Evolutionary conservation across 2,888 invertebrate genomes (phyloP), one percentile per base, ranked within the genome.

Genomic region (Chrysina gloriosa): DNA sequence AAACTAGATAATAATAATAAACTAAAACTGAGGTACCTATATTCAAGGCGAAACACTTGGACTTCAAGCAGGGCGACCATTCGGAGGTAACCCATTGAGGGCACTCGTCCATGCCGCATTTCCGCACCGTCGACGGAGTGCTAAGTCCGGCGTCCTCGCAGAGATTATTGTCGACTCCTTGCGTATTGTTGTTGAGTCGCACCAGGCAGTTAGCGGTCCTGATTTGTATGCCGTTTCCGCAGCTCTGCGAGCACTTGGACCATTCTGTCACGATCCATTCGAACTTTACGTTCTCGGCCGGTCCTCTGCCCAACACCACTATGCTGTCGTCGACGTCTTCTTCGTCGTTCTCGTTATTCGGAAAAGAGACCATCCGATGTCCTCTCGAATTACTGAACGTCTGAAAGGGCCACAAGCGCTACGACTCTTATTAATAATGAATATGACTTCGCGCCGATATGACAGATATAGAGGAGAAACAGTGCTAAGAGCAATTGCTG

Each of bases 331-430:
- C 74, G 1, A 29, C 45, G 5, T 75, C 74, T 3, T 68, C 65
- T 7, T 68, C 70, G 50, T 73, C 67, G 63, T 70, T 64, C 61
- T 61, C 7, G 42, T 64, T 23, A 56, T 69, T 61, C 31, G 85
- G 82, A 69, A 84, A 84, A 61, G 85, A 81, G 72, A 87, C 83
- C 84, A 90, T 89, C 67, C 91, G 86, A 81, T 91, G 92, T 36
- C 90, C 92, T 69, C 90, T 86, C 0, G 89, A 90, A 82, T 89
- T 90, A 75, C 88, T 87, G 75, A 89, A 87, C 47, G 89, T 88
- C 89, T 93, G 93, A 82, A 93, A 92, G 78, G 92, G 92, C 92
- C 92, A 93, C 81, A 93, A 89, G 83, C 89, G 88, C 93, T 93
- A 88, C 84, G 86, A 85, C 84, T 86, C 86, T 85, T 75, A 81